Evolutionary conservation across 2,888 invertebrate genomes (phyloP).

Genomic region (Rhogogaster chlorosoma): DNA sequence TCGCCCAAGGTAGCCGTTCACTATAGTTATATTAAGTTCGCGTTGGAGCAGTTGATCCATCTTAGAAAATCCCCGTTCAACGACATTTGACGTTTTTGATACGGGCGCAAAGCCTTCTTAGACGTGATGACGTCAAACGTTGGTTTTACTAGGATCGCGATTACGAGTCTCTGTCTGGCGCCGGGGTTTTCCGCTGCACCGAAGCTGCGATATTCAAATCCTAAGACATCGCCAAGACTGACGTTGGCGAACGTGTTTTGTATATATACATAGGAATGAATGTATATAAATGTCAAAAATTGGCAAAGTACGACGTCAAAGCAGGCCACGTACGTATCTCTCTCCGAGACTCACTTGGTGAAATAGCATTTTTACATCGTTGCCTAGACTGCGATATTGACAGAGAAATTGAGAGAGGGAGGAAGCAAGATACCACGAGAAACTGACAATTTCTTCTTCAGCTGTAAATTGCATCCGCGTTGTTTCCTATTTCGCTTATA

Average conservation of each 20-base stretch:
- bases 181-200: slow-evolving; percentile 41
- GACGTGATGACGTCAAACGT: slow-evolving; percentile 42
- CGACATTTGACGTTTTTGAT: slow-evolving; percentile 43
- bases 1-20: neutral
- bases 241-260: slow-evolving; percentile 37
- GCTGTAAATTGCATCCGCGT: slow-evolving; percentile 33
- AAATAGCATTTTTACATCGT: slow-evolving; percentile 44
- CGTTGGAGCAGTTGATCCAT: neutral
- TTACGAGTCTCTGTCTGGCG: slow-evolving; percentile 48
- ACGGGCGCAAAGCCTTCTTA: slow-evolving; percentile 38
- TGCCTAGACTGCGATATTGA: slow-evolving; percentile 37
- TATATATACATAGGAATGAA: slow-evolving; percentile 27
- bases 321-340: slow-evolving; percentile 28
- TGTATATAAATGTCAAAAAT: slow-evolving; percentile 44
- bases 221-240: slow-evolving; percentile 29
- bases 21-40: slow-evolving; percentile 29
- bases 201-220: slow-evolving; percentile 47
- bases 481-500: slow-evolving; percentile 35
- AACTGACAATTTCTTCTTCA: neutral
- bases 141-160: slow-evolving; percentile 49
- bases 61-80: slow-evolving; percentile 1
- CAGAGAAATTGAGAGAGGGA: neutral
- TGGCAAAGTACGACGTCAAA: slow-evolving; percentile 46
- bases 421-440: neutral
- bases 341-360: slow-evolving; percentile 32